Conservation (phyloP, 2,797 vertebrate species). For the Holocentrus rufus region DNA sequence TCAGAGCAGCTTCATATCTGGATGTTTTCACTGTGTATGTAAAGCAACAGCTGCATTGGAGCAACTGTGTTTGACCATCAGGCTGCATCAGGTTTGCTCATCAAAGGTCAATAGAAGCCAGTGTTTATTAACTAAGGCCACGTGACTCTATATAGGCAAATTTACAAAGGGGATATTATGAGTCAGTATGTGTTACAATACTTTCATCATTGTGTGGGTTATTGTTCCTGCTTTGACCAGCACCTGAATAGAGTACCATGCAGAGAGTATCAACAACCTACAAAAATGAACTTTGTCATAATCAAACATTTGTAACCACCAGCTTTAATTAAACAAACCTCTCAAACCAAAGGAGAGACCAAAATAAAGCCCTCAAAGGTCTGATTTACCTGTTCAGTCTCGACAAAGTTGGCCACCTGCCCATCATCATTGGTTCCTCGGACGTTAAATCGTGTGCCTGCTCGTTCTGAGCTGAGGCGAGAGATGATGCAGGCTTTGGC, state of each 20-base stretch:
- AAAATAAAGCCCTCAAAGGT: background rate
- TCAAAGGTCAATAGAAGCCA: slow-evolving; percentile 31
- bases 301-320: background rate
- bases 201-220: no score
- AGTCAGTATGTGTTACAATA: no score
- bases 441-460: slow-evolving; percentile 96
- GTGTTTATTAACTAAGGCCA: slow-evolving; percentile 22
- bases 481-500: slow-evolving; percentile 98
- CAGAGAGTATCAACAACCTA: no score
- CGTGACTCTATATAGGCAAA: background rate
- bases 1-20: no score
- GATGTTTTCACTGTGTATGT: no score
- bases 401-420: slow-evolving; percentile 98
- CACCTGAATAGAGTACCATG: no score
- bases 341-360: background rate
- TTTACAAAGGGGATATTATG: background rate
- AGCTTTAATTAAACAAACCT: background rate
- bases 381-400: slow-evolving; percentile 92
- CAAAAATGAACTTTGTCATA: background rate
- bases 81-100: background rate
- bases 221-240: no score
- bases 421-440: slow-evolving; percentile 96
- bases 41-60: background rate
- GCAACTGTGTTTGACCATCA: background rate
- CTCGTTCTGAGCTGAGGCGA: slow-evolving; percentile 95